Evolutionary conservation across 2,888 invertebrate species (phyloP).

Genomic region (Hirtodrosophila trivittata): DNA sequence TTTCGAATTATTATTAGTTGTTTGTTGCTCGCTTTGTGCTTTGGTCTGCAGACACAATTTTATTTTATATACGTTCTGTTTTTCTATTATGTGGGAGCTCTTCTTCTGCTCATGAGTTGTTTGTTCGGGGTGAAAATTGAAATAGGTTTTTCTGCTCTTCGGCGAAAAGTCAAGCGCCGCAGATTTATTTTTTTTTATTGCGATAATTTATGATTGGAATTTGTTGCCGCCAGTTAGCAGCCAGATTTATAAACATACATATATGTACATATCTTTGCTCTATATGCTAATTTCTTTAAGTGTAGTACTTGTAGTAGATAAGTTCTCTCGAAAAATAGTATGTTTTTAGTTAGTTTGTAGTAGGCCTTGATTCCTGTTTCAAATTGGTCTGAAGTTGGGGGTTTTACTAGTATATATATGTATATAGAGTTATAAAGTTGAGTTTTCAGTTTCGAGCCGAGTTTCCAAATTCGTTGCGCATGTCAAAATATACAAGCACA

Average conservation of each 20-base stretch:
- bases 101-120: constrained; percentile 4
- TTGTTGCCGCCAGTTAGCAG: constrained; percentile 65
- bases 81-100: constrained; percentile 3
- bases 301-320: no score
- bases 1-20: constrained; percentile 76
- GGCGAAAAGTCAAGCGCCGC: constrained; percentile 55
- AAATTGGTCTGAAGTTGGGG: constrained; percentile 51
- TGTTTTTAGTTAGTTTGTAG: constrained; percentile 6
- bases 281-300: no score
- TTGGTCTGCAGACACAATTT: constrained; percentile 67
- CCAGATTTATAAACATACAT: constrained; percentile 41
- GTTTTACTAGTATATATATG: constrained; percentile 15
- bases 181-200: constrained; percentile 50
- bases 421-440: constrained; percentile 9
- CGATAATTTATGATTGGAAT: constrained; percentile 72
- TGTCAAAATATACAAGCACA: no score
- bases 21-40: constrained; percentile 62
- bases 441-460: constrained; percentile 22
- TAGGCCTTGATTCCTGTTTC: constrained; percentile 41
- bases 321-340: constrained; percentile 64
- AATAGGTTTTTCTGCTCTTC: constrained; percentile 34
- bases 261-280: constrained; percentile 21
- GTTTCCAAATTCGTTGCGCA: constrained; percentile 32
- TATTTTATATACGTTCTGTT: constrained; percentile 14
- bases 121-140: constrained; percentile 45